Evolutionary conservation across 2,113 vertebrate genomes (phyloP).

Genomic region (Panthera tigris): DNA sequence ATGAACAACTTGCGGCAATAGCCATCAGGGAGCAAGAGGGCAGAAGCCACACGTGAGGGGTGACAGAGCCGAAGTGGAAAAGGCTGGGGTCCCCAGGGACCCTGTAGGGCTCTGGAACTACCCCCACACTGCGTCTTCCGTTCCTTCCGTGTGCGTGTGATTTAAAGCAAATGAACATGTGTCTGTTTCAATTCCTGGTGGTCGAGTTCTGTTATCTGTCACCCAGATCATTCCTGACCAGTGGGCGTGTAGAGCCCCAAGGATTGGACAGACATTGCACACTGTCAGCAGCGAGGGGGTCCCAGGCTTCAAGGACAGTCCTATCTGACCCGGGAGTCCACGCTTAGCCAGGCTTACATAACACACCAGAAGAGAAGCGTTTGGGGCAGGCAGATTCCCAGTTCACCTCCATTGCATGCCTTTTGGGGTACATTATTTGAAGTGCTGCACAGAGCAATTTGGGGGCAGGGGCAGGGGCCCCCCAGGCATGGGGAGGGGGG

Average conservation of each 20-base stretch:
- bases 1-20: background rate
- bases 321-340: background rate
- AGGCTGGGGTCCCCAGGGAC: background rate
- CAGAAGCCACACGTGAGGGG: background rate
- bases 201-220: background rate
- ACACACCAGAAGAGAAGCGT: background rate
- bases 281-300: background rate
- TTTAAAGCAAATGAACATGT: background rate
- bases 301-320: no score
- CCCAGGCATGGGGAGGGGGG: background rate
- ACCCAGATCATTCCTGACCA: background rate
- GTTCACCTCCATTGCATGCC: background rate
- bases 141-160: background rate
- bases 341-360: background rate
- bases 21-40: background rate
- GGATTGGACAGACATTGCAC: background rate
- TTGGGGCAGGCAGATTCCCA: background rate
- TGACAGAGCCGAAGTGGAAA: background rate
- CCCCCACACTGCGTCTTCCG: no score
- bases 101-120: no score
- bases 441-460: background rate
- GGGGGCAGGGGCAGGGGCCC: background rate
- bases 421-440: background rate
- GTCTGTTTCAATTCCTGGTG: fast-evolving
- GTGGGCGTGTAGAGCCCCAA: fast-evolving